These are phyloP conservation scores for Melitaea athalia DNA, from an alignment of 2,888 invertebrate genomes.

Conservation along the genomic window DNA sequence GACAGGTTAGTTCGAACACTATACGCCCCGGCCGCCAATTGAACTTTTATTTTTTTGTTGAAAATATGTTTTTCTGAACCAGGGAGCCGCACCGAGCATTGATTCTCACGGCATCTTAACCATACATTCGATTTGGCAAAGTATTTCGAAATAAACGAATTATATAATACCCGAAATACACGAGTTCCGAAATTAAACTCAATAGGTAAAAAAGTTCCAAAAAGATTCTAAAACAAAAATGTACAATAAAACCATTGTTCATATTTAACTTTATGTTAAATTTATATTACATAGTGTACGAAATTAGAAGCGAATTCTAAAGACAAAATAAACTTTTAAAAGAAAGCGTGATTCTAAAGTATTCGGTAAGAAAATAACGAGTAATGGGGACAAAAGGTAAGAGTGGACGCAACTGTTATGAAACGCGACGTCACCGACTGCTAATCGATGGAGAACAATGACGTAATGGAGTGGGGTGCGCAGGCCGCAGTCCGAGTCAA, in stretches of 20 bases:
- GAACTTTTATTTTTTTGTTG: conserved; percentile 69
- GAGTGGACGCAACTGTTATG: conserved; percentile 54
- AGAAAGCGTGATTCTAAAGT: conserved; percentile 37
- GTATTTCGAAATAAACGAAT: conserved; percentile 17
- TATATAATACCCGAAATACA: conserved; percentile 23
- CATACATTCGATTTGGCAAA: conserved; percentile 33
- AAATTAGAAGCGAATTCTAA: conserved; percentile 21
- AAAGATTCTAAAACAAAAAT: conserved; percentile 13
- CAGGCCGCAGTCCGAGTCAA: conserved; percentile 60
- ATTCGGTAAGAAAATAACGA: conserved; percentile 33
- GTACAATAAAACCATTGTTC: conserved; percentile 16
- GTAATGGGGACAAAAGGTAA: conserved; percentile 38
- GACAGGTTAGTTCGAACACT: conserved; percentile 82
- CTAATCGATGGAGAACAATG: conserved; percentile 81
- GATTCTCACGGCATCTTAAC: conserved; percentile 68
- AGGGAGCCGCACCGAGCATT: conserved; percentile 60
- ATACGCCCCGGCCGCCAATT: conserved; percentile 73
- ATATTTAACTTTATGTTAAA: conserved; percentile 9
- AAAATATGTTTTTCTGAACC: conserved; percentile 63
- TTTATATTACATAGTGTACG: conserved; percentile 16
- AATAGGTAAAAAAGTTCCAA: background rate
- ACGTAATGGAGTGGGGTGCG: conserved; percentile 64
- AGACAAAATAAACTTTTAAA: conserved; percentile 30
- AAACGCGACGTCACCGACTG: conserved; percentile 66
- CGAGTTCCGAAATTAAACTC: conserved; percentile 18